Evolutionary conservation across 2,888 invertebrate species (phyloP).

Genomic region (Idaea straminata): DNA sequence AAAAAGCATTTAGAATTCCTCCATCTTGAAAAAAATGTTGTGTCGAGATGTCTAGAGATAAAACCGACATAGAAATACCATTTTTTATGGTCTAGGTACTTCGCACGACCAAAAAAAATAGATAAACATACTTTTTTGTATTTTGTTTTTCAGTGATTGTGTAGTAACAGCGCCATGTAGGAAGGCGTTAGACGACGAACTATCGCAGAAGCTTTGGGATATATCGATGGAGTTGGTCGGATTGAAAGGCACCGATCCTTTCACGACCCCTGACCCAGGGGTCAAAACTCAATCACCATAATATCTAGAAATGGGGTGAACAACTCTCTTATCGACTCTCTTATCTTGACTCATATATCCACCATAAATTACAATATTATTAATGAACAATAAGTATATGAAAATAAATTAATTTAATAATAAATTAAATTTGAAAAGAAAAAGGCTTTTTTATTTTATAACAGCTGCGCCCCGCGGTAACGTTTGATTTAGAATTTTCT

Average conservation of each 20-base stretch:
- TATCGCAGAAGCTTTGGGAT: conserved; percentile 81
- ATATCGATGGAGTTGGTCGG: conserved; percentile 80
- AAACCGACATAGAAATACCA: too few species aligned
- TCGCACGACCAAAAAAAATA: neutral
- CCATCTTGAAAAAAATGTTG: too few species aligned
- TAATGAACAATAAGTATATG: neutral
- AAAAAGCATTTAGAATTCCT: too few species aligned
- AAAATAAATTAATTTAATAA: neutral
- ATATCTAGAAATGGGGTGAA: neutral
- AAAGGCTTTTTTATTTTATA: neutral
- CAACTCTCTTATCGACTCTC: neutral
- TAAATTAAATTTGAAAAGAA: neutral
- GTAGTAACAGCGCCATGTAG: conserved; percentile 57
- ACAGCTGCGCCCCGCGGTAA: neutral
- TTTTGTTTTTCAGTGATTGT: conserved; percentile 79
- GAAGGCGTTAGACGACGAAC: conserved; percentile 68
- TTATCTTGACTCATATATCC: neutral
- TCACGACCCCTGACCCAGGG: conserved; percentile 53
- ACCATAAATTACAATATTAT: too few species aligned
- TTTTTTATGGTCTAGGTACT: too few species aligned
- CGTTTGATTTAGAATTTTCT: neutral
- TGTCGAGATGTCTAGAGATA: too few species aligned
- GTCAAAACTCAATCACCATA: conserved; percentile 20
- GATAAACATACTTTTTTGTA: conserved; percentile 4
- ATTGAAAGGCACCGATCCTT: conserved; percentile 59